Percentiles rank a stretch among this genome's conserved stretches.
Conservation (phyloP, 2,113 vertebrate genomes). For the Chauna torquata region DNA sequence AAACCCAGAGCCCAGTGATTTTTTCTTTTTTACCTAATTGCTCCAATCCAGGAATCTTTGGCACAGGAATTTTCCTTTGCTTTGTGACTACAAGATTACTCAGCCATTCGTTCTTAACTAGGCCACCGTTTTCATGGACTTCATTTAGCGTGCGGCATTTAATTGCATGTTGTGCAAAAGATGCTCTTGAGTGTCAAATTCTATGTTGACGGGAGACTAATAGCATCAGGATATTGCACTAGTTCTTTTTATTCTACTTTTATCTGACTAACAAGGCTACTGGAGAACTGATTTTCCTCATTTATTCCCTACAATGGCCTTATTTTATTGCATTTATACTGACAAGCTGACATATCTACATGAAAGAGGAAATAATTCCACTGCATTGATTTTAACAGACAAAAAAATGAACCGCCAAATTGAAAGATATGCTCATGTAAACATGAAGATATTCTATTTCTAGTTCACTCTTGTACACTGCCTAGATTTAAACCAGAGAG, state of each 20-base stretch:
- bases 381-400: neutral
- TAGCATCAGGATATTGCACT: neutral
- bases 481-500: neutral
- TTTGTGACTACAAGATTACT: neutral
- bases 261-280: neutral
- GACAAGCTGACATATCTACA: neutral
- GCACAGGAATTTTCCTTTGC: constrained; percentile 13
- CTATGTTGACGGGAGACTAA: neutral
- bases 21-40: neutral
- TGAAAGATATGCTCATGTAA: neutral
- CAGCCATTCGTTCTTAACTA: neutral
- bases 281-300: neutral
- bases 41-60: constrained; percentile 50
- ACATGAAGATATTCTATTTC: neutral
- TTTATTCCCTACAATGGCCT: neutral
- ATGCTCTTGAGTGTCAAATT: neutral
- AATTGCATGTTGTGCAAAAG: neutral
- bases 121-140: neutral
- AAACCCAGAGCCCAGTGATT: constrained; percentile 15
- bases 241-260: neutral
- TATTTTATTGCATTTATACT: neutral
- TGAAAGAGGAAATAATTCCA: neutral
- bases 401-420: neutral
- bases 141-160: neutral
- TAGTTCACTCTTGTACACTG: neutral